phyloP scores from a whole-genome alignment of 2,113 vertebrate species.

The Pithys albifrons region DNA sequence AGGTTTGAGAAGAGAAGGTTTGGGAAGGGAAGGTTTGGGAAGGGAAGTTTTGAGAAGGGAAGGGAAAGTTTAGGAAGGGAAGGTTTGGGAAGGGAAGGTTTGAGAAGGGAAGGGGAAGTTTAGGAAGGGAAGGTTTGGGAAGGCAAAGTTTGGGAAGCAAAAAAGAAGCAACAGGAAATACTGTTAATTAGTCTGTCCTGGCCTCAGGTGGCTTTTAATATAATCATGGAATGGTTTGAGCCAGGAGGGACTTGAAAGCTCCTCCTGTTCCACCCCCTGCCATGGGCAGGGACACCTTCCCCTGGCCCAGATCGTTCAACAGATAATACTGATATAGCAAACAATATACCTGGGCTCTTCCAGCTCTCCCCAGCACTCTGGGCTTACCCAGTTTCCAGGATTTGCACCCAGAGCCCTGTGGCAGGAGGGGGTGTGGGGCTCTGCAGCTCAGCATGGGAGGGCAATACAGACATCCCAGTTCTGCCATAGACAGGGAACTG shows the following conservation, averaged over 20 bases:
- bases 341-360: neutral
- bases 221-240: neutral
- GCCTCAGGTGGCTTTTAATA: neutral
- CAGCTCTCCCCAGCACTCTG: neutral
- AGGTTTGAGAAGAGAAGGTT: no score
- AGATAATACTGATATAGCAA: neutral
- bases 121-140: neutral
- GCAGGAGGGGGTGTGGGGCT: neutral
- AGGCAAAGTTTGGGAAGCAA: no score
- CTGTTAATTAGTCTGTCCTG: neutral
- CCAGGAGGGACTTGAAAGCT: neutral
- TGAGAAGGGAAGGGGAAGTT: no score
- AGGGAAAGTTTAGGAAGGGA: no score
- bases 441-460: neutral
- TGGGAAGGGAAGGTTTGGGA: no score
- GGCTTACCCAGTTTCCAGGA: neutral
- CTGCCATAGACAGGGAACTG: conserved; percentile 60
- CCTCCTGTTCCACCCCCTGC: neutral
- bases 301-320: no score
- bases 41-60: neutral
- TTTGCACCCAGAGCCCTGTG: neutral
- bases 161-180: neutral
- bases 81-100: no score
- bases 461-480: neutral
- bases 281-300: neutral